Percentiles rank a stretch among this genome's conserved stretches.
phyloP scores from a whole-genome alignment of 2,113 vertebrate species.

The Rhinolophus sinicus region DNA sequence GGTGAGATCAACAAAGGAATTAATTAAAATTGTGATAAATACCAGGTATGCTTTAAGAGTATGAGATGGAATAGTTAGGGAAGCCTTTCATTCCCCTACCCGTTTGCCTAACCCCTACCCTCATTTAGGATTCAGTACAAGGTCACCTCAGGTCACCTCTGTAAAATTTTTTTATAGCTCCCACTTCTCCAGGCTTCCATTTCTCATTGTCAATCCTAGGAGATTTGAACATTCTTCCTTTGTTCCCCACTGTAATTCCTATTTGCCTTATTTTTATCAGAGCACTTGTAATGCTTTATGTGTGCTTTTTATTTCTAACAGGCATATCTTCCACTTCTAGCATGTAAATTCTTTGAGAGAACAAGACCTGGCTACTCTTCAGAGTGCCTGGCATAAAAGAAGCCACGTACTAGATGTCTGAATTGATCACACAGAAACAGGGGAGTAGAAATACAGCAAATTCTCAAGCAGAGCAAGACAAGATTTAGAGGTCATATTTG shows the following conservation, averaged over 20 bases:
- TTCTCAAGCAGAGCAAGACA: background rate
- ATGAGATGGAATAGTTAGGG: background rate
- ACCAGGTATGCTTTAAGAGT: background rate
- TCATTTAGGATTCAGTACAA: background rate
- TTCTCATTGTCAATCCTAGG: background rate
- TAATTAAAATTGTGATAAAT: background rate
- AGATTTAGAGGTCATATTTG: slow-evolving; percentile 22
- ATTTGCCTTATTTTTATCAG: background rate
- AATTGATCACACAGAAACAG: background rate
- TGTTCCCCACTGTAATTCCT: background rate
- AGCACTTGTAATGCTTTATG: background rate
- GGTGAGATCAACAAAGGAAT: background rate
- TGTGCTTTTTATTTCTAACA: background rate
- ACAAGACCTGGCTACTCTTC: background rate
- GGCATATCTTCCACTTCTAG: background rate
- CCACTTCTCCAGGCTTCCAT: background rate
- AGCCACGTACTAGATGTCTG: background rate
- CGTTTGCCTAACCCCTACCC: background rate
- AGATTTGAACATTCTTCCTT: background rate
- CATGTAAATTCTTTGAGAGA: background rate
- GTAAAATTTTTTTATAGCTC: background rate
- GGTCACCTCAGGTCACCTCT: background rate
- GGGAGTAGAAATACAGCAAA: background rate
- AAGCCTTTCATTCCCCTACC: background rate
- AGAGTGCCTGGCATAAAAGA: background rate